phyloP scores from a whole-genome alignment of 2,797 vertebrate species.

The Melanotaenia trifasciata region DNA sequence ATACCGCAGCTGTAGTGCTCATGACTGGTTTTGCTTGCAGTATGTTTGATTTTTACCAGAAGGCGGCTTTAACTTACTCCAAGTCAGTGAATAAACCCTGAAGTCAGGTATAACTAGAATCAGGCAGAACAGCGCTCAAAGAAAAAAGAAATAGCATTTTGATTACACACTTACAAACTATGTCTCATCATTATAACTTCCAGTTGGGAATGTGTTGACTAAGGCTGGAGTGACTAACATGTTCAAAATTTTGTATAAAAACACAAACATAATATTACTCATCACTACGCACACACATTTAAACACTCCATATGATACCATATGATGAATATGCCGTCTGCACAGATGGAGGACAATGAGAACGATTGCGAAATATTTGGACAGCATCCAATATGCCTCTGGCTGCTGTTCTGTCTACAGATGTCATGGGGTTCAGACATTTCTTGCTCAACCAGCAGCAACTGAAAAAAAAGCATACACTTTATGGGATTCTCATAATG shows the following conservation, averaged over 20 bases:
- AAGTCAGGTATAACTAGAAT: background rate
- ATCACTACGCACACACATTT: background rate
- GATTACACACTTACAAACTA: conserved; percentile 18
- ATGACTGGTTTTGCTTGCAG: background rate
- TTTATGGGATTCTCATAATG: conserved; percentile 1
- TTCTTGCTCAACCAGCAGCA: conserved; percentile 28
- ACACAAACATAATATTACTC: conserved; percentile 28
- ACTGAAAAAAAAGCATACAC: background rate
- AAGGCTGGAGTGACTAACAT: conserved; percentile 30
- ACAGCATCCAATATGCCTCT: conserved; percentile 32
- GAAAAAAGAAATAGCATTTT: conserved; percentile 5
- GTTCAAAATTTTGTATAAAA: conserved; percentile 23
- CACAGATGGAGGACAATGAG: conserved; percentile 24
- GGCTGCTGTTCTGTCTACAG: conserved; percentile 24
- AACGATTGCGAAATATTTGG: conserved; percentile 60
- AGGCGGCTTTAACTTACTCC: background rate
- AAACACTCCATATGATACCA: conserved; percentile 10
- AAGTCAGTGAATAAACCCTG: background rate
- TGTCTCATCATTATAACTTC: conserved; percentile 17
- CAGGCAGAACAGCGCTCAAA: background rate
- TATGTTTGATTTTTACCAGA: background rate
- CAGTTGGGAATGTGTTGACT: conserved; percentile 43
- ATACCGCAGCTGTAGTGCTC: background rate
- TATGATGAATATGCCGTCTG: conserved; percentile 29
- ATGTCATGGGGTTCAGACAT: conserved; percentile 40